phyloP scores from a whole-genome alignment of 1,140 invertebrate genomes.

The Drosophila repletoides region DNA sequence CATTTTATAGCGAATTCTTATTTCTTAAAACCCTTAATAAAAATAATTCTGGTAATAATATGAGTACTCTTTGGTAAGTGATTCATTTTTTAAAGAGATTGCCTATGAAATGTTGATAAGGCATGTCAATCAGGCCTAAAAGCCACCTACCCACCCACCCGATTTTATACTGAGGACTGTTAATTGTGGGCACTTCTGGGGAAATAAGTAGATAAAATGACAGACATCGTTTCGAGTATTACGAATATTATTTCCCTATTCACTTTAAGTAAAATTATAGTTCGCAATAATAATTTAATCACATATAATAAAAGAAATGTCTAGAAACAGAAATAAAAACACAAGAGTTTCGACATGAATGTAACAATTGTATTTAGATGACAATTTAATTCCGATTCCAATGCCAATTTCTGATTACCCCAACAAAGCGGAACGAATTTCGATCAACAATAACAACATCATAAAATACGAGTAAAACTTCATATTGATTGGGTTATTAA shows the following conservation, averaged over 20 bases:
- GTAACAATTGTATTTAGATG: slow-evolving; percentile 37
- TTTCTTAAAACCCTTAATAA: not conserved
- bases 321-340: slow-evolving; percentile 32
- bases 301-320: slow-evolving; percentile 1
- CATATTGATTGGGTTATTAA: slow-evolving; percentile 17
- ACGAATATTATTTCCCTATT: slow-evolving; percentile 10
- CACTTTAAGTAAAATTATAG: slow-evolving; percentile 20
- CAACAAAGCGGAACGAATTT: slow-evolving; percentile 5
- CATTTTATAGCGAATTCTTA: no score
- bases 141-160: not conserved
- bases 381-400: not conserved
- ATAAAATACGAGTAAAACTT: slow-evolving; percentile 45
- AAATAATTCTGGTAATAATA: not conserved
- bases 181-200: slow-evolving; percentile 26
- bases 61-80: not conserved
- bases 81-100: not conserved
- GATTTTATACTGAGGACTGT: not conserved
- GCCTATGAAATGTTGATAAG: slow-evolving; percentile 12
- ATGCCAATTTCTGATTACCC: slow-evolving; percentile 14
- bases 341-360: slow-evolving; percentile 36
- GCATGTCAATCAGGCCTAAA: slow-evolving; percentile 15
- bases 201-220: slow-evolving; percentile 23
- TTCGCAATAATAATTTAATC: slow-evolving; percentile 18
- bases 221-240: slow-evolving; percentile 4
- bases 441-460: slow-evolving; percentile 26